A percentile compares a stretch with the other conserved stretches of the same genome.
These are phyloP conservation scores for Gracilinanus agilis DNA, from an alignment of 2,113 vertebrate species.

Conservation along the genomic window DNA sequence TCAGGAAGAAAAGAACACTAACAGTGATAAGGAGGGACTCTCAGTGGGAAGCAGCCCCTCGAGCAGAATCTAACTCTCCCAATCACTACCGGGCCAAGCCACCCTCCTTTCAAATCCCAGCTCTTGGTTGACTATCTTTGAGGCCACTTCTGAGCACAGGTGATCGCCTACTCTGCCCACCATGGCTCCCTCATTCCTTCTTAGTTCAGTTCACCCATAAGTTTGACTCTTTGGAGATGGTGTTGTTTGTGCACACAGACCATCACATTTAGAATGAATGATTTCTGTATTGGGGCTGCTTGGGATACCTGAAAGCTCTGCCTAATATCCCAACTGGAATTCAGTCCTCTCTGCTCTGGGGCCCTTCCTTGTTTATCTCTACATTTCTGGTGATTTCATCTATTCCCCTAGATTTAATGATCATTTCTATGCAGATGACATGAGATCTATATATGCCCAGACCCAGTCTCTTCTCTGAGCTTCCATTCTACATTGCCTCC, in stretches of 20 bases:
- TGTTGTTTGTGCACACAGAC: neutral
- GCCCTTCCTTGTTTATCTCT: neutral
- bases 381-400: neutral
- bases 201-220: too few species aligned
- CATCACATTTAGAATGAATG: neutral
- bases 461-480: neutral
- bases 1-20: neutral
- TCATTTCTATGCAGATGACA: neutral
- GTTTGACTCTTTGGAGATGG: neutral
- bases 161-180: neutral
- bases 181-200: too few species aligned
- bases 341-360: neutral
- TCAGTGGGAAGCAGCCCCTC: neutral
- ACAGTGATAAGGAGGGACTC: neutral
- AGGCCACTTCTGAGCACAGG: neutral
- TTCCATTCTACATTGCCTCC: neutral
- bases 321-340: neutral
- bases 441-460: neutral
- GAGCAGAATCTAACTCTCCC: too few species aligned
- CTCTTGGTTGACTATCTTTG: neutral
- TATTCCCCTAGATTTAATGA: neutral
- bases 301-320: neutral
- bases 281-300: neutral
- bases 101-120: neutral
- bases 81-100: too few species aligned